Conservation (phyloP, 2,113 vertebrate species). For the Deroptyus accipitrinus region DNA sequence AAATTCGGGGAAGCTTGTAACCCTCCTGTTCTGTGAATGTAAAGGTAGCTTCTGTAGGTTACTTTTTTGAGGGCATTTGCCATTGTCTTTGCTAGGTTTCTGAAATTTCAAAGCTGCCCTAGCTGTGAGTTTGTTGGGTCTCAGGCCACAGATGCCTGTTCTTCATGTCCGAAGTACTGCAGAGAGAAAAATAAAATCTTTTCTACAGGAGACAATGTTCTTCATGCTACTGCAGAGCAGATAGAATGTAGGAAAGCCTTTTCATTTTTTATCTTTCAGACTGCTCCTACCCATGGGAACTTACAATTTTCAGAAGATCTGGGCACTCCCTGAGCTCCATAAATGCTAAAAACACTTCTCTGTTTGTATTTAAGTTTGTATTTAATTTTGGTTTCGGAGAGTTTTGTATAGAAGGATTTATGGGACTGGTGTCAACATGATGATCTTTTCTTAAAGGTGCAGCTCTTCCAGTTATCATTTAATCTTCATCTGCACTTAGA, state of each 20-base stretch:
- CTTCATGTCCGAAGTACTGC: neutral
- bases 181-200: neutral
- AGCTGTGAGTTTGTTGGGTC: neutral
- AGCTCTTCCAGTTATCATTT: neutral
- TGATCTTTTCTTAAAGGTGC: neutral
- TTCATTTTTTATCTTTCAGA: neutral
- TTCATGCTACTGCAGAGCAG: neutral
- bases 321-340: neutral
- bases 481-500: neutral
- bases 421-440: rapidly evolving
- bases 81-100: neutral
- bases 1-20: neutral
- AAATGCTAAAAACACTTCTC: neutral
- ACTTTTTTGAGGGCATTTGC: neutral
- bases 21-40: neutral
- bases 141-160: neutral
- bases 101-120: neutral
- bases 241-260: neutral
- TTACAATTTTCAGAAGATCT: neutral
- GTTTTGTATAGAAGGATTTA: neutral
- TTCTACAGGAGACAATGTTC: neutral
- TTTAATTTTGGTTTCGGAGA: neutral
- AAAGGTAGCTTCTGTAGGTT: neutral
- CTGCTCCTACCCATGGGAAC: neutral
- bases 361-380: neutral